Base-by-base conservation (phyloP, 2,888 invertebrate genomes). In the Melanostoma scalare region DNA sequence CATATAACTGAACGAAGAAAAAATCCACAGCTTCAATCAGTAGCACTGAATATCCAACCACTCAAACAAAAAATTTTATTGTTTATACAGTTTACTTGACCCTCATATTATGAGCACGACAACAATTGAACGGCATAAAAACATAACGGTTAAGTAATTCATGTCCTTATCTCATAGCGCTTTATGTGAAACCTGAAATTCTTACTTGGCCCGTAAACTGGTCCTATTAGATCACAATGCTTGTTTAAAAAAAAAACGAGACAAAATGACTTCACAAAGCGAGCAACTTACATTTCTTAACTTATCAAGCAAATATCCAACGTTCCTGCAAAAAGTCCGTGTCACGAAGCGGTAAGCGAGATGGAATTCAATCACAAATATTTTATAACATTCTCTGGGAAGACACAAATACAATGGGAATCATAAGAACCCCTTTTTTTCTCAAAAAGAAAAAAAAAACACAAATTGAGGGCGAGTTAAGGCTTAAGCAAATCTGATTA, bases 171-270 rank as follows among this genome's bases (percentile, higher is more conserved):
- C 67, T 50, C 74, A 79, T 79, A 74, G 31, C 35, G 20, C 46
- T 31, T 60, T 36, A n/a, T 8, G 36, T 5, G n/a, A 78, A 84
- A 79, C 79, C 71, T 60, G 84, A 65, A 60, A 61, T 55, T 10
- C 61, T 40, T 56, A 35, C 42, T 10, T 42, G 50, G 38, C 31
- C 33, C 30, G 35, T 46, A 53, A 84, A 72, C 79, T 75, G 42
- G 78, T 82, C 68, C 53, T 63, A 69, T 78, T 73, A 82, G 58
- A 69, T 82, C 82, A 82, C 82, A 82, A 69, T 78, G 52, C 63
- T 46, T 50, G 35, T 35, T 30, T 5, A 58, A 44, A 40, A 33
- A 35, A 69, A 65, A 56, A 72, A 81, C 68, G 55, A 31, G 72
- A 50, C 40, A 53, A 48, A 75, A 48, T 4, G 8, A 20, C 6